Conservation (phyloP, 1,140 invertebrate genomes). For the Nautilus pompilius region DNA sequence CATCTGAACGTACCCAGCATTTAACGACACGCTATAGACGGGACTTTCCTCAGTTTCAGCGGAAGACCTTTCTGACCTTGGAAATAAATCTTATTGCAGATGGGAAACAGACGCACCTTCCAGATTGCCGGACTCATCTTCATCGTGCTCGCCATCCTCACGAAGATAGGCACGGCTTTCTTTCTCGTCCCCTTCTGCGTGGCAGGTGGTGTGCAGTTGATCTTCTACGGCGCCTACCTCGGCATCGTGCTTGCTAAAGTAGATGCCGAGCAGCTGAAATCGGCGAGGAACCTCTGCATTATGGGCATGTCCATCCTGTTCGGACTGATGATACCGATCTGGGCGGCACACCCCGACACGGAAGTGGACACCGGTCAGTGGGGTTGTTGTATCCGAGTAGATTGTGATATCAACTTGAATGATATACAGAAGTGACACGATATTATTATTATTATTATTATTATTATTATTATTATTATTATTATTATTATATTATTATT, state of each 20-base stretch:
- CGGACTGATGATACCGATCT: conserved; percentile 54
- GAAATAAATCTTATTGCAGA: conserved; percentile 28
- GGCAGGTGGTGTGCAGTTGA: conserved; percentile 61
- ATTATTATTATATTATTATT: too few species aligned
- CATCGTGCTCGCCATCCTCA: conserved; percentile 65
- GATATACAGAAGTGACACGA: too few species aligned
- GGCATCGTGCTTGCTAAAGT: conserved; percentile 46
- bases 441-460: too few species aligned
- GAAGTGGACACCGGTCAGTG: too few species aligned
- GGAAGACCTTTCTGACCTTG: too few species aligned
- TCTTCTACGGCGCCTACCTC: conserved; percentile 55
- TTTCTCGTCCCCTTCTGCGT: conserved; percentile 84
- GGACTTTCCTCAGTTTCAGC: too few species aligned
- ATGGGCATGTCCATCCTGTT: conserved; percentile 54
- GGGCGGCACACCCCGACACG: too few species aligned
- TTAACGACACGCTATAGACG: too few species aligned
- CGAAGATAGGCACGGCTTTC: conserved; percentile 78
- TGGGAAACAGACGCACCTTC: conserved; percentile 37
- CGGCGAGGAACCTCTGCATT: conserved; percentile 53
- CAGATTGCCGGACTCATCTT: conserved; percentile 77
- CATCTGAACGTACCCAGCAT: too few species aligned
- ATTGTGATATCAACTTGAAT: too few species aligned
- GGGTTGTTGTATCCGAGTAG: too few species aligned
- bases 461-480: too few species aligned
- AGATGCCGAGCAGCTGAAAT: conserved; percentile 49